Conservation (phyloP, 1,140 invertebrate genomes). For the Amphibalanus amphitrite region DNA sequence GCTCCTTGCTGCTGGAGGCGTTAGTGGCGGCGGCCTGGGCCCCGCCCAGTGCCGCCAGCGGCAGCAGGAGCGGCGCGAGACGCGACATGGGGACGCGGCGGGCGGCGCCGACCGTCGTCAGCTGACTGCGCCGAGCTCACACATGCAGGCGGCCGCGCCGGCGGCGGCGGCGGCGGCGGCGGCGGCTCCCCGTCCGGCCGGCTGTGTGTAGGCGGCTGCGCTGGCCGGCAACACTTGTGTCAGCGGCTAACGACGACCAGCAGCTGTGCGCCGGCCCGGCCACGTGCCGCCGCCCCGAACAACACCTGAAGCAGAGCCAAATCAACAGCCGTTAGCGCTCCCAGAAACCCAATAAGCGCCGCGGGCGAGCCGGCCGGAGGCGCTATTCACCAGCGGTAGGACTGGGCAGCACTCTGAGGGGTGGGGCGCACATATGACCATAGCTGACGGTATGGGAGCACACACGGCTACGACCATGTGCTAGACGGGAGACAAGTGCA, state of each 20-base stretch:
- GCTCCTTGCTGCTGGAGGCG: slow-evolving; percentile 7
- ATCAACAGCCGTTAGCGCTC: not conserved
- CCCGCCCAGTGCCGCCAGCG: slow-evolving; percentile 12
- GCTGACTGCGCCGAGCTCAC: slow-evolving; percentile 3
- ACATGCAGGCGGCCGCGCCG: not conserved
- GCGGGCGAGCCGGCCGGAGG: no score
- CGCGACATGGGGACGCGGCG: slow-evolving; percentile 12
- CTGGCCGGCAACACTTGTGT: not conserved
- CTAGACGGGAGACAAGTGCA: no score
- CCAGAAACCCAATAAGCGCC: no score
- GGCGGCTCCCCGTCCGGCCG: no score
- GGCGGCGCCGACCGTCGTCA: not conserved
- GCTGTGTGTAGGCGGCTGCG: not conserved
- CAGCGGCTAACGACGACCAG: not conserved
- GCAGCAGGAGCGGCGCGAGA: slow-evolving; percentile 12
- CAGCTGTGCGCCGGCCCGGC: not conserved
- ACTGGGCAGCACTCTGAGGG: no score
- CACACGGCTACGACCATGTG: no score
- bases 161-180: no score
- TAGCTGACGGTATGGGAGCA: no score
- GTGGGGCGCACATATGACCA: no score
- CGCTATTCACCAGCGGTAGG: no score
- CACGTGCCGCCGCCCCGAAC: no score
- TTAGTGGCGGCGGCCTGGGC: slow-evolving; percentile 11
- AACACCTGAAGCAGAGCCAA: not conserved